These are phyloP conservation scores for Yasuhikotakia modesta DNA, from an alignment of 2,797 vertebrate species.

Conservation along the genomic window DNA sequence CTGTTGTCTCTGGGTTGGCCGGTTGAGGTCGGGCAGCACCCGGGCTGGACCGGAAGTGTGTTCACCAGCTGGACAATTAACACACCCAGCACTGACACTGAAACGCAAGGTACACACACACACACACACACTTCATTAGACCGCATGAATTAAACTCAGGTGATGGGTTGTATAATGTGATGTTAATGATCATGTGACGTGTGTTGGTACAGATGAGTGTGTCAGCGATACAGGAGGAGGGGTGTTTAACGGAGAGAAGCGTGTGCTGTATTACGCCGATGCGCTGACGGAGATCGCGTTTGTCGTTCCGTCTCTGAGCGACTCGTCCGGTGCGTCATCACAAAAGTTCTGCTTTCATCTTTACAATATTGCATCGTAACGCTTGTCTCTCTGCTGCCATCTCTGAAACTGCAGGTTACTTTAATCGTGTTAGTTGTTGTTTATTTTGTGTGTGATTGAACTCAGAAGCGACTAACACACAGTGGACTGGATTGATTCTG, in stretches of 20 bases:
- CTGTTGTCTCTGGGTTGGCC: slow-evolving; percentile 88
- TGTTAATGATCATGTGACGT: not conserved
- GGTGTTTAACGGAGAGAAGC: slow-evolving; percentile 87
- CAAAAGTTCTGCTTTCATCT: not conserved
- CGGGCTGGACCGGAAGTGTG: slow-evolving; percentile 83
- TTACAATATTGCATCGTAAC: not conserved
- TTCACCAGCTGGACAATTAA: slow-evolving; percentile 90
- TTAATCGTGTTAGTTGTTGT: too few species aligned
- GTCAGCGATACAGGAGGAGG: slow-evolving; percentile 82
- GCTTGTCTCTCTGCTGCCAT: too few species aligned
- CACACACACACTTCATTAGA: too few species aligned
- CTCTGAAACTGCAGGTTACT: too few species aligned
- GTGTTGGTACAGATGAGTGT: slow-evolving; percentile 76
- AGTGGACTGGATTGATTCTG: not conserved
- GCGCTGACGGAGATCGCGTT: slow-evolving; percentile 90
- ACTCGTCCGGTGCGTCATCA: slow-evolving; percentile 75
- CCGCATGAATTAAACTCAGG: too few species aligned
- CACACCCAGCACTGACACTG: slow-evolving; percentile 69
- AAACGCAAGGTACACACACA: slow-evolving; percentile 56
- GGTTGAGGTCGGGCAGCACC: slow-evolving; percentile 81
- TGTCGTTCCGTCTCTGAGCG: slow-evolving; percentile 83
- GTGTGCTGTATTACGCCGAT: slow-evolving; percentile 85
- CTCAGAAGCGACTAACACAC: not conserved
- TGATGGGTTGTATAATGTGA: too few species aligned
- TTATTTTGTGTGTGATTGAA: too few species aligned